Evolutionary conservation across 2,113 vertebrate genomes (phyloP).

Genomic region (Craseonycteris thonglongyai): DNA sequence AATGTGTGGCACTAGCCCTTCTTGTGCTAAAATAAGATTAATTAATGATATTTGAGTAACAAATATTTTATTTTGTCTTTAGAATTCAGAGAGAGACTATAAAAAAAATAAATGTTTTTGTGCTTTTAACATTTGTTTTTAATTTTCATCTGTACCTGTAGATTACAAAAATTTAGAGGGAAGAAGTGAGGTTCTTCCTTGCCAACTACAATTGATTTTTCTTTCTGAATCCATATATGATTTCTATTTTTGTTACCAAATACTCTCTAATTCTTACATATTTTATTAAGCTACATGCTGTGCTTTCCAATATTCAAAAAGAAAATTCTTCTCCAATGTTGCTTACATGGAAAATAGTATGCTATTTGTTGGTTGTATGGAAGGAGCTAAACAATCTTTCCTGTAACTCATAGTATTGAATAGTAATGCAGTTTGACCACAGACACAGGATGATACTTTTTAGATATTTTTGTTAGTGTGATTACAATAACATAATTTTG

Average conservation of each 20-base stretch:
- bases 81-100: not conserved
- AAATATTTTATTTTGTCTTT: not conserved
- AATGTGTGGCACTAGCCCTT: not conserved
- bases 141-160: not conserved
- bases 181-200: not conserved
- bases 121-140: not conserved
- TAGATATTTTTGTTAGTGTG: not conserved
- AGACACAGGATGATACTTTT: not conserved
- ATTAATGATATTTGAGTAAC: not conserved
- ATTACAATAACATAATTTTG: not conserved
- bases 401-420: not conserved
- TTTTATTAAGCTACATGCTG: not conserved
- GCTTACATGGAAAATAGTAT: not conserved
- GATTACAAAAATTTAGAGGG: not conserved
- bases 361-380: not conserved
- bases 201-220: not conserved
- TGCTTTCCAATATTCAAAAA: slow-evolving; percentile 35
- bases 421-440: not conserved
- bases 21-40: not conserved
- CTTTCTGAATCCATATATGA: not conserved
- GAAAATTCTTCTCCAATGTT: not conserved
- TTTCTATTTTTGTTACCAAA: slow-evolving; percentile 9
- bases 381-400: not conserved
- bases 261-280: not conserved
- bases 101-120: not conserved